These are phyloP conservation scores for Valencia hispanica DNA, from an alignment of 2,797 vertebrate genomes.

Conservation along the genomic window DNA sequence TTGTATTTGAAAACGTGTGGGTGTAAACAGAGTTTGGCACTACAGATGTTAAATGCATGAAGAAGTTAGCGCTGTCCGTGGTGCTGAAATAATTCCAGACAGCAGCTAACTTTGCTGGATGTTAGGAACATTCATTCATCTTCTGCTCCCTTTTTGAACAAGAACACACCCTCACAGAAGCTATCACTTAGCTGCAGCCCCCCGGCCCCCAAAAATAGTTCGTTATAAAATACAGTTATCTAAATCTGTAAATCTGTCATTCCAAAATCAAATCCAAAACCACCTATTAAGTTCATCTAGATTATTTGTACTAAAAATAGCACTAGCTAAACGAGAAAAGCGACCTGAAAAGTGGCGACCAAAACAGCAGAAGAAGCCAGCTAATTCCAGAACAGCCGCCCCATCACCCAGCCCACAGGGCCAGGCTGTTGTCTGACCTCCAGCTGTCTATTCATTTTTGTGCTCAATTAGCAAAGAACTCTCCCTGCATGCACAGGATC, in stretches of 20 bases:
- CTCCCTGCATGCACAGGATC: conserved; percentile 49
- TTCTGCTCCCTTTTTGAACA: conserved; percentile 17
- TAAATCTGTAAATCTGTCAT: conserved; percentile 59
- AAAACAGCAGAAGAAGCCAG: conserved; percentile 47
- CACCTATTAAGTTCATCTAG: conserved; percentile 65
- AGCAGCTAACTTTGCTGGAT: conserved; percentile 30
- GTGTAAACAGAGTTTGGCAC: conserved; percentile 37
- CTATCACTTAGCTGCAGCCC: conserved; percentile 14
- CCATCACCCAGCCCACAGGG: conserved; percentile 43
- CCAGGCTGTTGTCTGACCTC: conserved; percentile 68
- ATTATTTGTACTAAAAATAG: conserved; percentile 66
- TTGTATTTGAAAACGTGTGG: conserved; percentile 19
- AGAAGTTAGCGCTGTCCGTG: conserved; percentile 67
- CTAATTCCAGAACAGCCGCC: conserved; percentile 54
- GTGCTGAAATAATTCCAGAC: conserved; percentile 70
- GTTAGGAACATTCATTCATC: conserved; percentile 53
- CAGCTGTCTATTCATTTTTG: conserved; percentile 73
- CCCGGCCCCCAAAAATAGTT: conserved; percentile 1
- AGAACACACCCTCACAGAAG: conserved; percentile 11
- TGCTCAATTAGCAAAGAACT: conserved; percentile 73
- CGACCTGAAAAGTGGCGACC: conserved; percentile 59
- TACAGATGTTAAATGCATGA: conserved; percentile 42
- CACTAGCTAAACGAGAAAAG: conserved; percentile 46
- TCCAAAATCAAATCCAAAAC: conserved; percentile 58
- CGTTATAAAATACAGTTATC: conserved; percentile 54